Conservation (phyloP, 2,888 invertebrate genomes). For the Stenoptilia bipunctidactyla region DNA sequence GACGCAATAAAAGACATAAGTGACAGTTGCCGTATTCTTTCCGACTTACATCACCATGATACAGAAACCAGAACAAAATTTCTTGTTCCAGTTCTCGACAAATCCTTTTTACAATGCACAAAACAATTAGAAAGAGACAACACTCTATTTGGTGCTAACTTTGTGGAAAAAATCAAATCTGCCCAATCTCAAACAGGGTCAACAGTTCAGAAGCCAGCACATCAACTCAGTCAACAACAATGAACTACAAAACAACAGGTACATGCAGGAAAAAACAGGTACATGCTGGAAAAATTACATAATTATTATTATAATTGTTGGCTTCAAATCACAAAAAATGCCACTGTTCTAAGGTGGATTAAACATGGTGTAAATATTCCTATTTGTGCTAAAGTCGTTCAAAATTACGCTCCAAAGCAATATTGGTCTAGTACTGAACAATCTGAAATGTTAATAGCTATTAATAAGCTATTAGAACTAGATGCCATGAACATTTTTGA, state of each 20-base stretch:
- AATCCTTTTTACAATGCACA: slow-evolving; percentile 7
- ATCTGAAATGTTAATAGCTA: background rate
- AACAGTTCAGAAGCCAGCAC: background rate
- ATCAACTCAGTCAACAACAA: background rate
- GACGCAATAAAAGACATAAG: slow-evolving; percentile 5
- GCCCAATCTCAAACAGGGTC: slow-evolving; percentile 12
- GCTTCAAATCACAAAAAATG: background rate
- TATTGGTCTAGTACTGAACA: background rate
- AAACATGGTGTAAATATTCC: background rate
- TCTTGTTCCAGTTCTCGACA: slow-evolving; percentile 5
- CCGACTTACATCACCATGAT: slow-evolving; percentile 6
- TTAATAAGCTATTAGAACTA: background rate
- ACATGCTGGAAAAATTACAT: background rate
- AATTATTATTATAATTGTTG: background rate
- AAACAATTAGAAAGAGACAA: slow-evolving; percentile 10
- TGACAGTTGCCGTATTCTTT: slow-evolving; percentile 10
- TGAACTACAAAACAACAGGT: background rate
- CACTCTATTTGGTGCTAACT: slow-evolving; percentile 9
- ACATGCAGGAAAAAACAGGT: background rate
- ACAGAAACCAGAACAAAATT: slow-evolving; percentile 7
- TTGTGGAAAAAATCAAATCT: slow-evolving; percentile 15
- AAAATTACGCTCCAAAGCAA: background rate
- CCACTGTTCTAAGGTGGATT: background rate
- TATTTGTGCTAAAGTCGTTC: background rate
- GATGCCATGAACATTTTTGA: background rate